A percentile compares a stretch with the other conserved stretches of the same genome.
These are phyloP conservation scores for Synanthedon andrenaeformis DNA, from an alignment of 2,888 invertebrate genomes.

Conservation along the genomic window DNA sequence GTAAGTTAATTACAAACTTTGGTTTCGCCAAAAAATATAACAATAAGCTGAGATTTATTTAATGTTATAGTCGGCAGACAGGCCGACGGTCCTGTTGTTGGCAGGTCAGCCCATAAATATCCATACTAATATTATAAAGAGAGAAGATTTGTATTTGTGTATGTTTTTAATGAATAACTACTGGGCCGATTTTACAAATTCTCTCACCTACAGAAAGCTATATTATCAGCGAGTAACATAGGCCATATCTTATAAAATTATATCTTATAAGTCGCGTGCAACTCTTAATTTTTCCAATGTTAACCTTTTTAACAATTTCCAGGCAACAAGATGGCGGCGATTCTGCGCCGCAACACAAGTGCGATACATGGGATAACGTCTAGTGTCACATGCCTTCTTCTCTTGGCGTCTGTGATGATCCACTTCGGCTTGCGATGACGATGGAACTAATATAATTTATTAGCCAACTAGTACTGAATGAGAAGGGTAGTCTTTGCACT, in stretches of 20 bases:
- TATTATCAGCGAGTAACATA: no score
- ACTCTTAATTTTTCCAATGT: no score
- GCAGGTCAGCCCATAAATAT: no score
- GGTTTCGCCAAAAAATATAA: conserved; percentile 7
- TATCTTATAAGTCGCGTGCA: no score
- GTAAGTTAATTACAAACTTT: conserved; percentile 28
- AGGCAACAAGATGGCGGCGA: conserved; percentile 67
- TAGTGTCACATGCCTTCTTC: conserved; percentile 49
- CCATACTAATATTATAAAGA: no score
- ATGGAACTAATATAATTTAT: conserved; percentile 14
- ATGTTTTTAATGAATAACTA: no score
- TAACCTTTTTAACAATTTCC: conserved; percentile 12
- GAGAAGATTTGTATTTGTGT: no score
- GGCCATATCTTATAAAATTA: no score
- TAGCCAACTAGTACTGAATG: not conserved
- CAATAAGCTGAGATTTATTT: not conserved
- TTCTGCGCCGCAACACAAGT: conserved; percentile 60
- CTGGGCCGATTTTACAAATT: no score
- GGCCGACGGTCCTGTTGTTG: no score
- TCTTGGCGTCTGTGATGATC: conserved; percentile 43
- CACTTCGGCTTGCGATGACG: conserved; percentile 64
- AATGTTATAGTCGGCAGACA: no score
- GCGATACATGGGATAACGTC: conserved; percentile 61
- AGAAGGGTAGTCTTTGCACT: not conserved
- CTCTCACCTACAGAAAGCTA: no score